phyloP scores from a whole-genome alignment of 1,140 invertebrate genomes.

The Panulirus ornatus region DNA sequence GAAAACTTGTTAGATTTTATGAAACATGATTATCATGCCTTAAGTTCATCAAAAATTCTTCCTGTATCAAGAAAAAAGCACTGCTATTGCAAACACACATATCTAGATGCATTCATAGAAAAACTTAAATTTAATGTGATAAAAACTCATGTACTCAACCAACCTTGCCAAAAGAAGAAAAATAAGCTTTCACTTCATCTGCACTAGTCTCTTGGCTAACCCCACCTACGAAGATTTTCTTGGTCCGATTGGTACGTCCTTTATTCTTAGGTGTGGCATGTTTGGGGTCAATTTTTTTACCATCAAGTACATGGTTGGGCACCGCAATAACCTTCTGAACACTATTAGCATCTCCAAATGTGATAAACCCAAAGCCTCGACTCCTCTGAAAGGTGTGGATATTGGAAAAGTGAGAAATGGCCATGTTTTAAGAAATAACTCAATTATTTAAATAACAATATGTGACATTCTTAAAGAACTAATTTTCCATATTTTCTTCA shows the following conservation, averaged over 20 bases:
- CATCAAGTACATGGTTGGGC: constrained; percentile 94
- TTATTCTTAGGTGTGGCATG: constrained; percentile 94
- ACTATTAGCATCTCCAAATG: constrained; percentile 91
- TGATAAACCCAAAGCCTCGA: constrained; percentile 95
- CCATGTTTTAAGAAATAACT: not conserved
- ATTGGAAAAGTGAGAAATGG: not conserved
- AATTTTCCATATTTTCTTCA: not conserved
- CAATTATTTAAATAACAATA: not conserved
- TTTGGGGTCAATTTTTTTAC: constrained; percentile 96
- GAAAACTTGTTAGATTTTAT: too few species aligned
- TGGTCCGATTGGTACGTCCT: constrained; percentile 88
- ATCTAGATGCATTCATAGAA: too few species aligned
- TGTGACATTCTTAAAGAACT: not conserved
- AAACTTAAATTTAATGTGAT: too few species aligned
- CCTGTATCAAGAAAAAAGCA: too few species aligned
- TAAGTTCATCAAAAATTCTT: too few species aligned
- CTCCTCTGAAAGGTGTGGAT: constrained; percentile 84
- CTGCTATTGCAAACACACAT: too few species aligned
- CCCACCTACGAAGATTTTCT: constrained; percentile 95
- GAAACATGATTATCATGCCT: too few species aligned
- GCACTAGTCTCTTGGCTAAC: constrained; percentile 94
- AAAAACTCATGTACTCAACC: too few species aligned
- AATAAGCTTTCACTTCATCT: constrained; percentile 94
- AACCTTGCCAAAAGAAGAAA: constrained; percentile 93
- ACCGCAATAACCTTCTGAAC: constrained; percentile 93